A percentile compares a stretch with the other conserved stretches of the same genome.
phyloP scores from a whole-genome alignment of 2,797 vertebrate genomes.

The Salarias fasciatus region DNA sequence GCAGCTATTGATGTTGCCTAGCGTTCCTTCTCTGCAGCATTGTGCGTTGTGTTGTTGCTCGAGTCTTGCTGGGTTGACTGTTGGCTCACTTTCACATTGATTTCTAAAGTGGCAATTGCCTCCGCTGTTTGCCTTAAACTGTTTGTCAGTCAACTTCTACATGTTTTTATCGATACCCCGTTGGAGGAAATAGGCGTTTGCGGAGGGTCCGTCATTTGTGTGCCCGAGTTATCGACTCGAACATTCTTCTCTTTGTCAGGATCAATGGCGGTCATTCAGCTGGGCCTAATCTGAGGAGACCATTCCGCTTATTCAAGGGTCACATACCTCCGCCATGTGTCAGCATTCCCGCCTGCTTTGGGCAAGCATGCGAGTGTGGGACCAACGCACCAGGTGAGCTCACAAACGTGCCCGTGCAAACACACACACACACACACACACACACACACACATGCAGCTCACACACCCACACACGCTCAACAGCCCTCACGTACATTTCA shows the following conservation, averaged over 20 bases:
- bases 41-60: constrained; percentile 42
- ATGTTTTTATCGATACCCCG: constrained; percentile 62
- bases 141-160: constrained; percentile 66
- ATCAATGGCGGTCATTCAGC: constrained; percentile 66
- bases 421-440: constrained; percentile 7
- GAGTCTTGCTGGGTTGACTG: constrained; percentile 33
- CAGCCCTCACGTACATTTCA: constrained; percentile 26
- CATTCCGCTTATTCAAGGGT: constrained; percentile 61
- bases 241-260: constrained; percentile 50
- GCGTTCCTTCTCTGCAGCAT: constrained; percentile 32
- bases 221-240: constrained; percentile 52
- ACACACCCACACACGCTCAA: constrained; percentile 50
- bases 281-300: constrained; percentile 59
- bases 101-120: constrained; percentile 59
- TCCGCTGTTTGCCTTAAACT: constrained; percentile 53
- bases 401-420: constrained; percentile 3
- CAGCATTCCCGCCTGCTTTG: constrained; percentile 59
- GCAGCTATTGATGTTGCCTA: constrained; percentile 63
- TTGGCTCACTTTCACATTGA: constrained; percentile 63
- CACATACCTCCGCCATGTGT: constrained; percentile 60
- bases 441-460: background rate
- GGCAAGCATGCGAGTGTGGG: constrained; percentile 42
- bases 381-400: constrained; percentile 40
- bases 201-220: constrained; percentile 27
- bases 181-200: constrained; percentile 51